Evolutionary conservation across 1,140 invertebrate genomes (phyloP).

Genomic region (Parapsyche elsis): DNA sequence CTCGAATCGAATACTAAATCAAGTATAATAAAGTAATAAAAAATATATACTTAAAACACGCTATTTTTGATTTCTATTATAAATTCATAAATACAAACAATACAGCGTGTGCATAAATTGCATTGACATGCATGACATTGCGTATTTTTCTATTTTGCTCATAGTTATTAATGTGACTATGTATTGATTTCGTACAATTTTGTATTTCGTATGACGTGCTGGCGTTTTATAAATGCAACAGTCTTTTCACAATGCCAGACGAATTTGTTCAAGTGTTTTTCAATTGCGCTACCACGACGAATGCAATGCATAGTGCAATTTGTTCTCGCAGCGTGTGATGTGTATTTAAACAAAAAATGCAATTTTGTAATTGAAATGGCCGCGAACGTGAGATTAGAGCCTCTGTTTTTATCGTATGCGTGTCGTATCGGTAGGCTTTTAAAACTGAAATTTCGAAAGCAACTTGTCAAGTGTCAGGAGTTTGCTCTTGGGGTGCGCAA

Average conservation of each 20-base stretch:
- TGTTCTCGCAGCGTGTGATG: conserved; percentile 1
- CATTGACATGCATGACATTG: no score
- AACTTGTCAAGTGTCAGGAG: conserved; percentile 61
- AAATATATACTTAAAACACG: no score
- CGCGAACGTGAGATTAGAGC: neutral
- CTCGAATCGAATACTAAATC: no score
- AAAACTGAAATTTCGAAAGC: conserved; percentile 60
- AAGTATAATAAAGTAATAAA: no score
- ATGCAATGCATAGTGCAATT: neutral
- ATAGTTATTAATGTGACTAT: no score
- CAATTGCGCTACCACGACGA: neutral
- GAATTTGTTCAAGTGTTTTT: conserved; percentile 17
- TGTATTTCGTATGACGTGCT: neutral
- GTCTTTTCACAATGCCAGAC: conserved; percentile 33
- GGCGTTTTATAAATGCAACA: conserved; percentile 4
- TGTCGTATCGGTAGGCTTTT: conserved; percentile 44
- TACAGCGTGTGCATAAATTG: no score
- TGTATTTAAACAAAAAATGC: conserved; percentile 25
- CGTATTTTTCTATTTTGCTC: no score
- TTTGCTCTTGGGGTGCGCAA: conserved; percentile 52
- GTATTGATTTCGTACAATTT: no score
- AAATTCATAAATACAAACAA: no score
- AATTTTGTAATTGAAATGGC: conserved; percentile 8
- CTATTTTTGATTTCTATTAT: no score
- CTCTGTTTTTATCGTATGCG: conserved; percentile 7